phyloP scores from a whole-genome alignment of 1,140 invertebrate species.

The Zaprionus vittiger region DNA sequence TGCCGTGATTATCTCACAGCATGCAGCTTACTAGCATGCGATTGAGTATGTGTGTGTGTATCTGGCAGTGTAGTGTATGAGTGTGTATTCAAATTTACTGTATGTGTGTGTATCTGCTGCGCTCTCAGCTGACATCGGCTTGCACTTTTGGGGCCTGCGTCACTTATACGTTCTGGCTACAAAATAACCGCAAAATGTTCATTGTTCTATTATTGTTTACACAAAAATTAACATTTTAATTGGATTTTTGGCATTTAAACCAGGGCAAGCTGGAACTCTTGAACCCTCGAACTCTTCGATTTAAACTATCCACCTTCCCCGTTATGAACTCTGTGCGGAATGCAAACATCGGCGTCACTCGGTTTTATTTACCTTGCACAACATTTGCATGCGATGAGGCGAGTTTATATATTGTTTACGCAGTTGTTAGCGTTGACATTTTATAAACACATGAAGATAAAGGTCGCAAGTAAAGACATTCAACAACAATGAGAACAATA shows the following conservation, averaged over 20 bases:
- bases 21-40: slow-evolving; percentile 17
- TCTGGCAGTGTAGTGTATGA: neutral
- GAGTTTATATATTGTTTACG: slow-evolving; percentile 45
- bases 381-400: slow-evolving; percentile 23
- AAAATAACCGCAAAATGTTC: slow-evolving; percentile 46
- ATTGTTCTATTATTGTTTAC: slow-evolving; percentile 56
- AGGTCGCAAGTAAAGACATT: slow-evolving; percentile 10
- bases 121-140: slow-evolving; percentile 10
- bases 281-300: neutral
- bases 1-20: slow-evolving; percentile 46
- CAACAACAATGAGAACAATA: slow-evolving; percentile 5
- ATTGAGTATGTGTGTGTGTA: neutral
- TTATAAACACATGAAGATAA: slow-evolving; percentile 1
- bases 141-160: slow-evolving; percentile 28
- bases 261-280: neutral
- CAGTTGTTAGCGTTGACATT: slow-evolving; percentile 42
- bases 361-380: slow-evolving; percentile 33
- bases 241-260: slow-evolving; percentile 52
- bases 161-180: slow-evolving; percentile 4
- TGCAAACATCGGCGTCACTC: neutral
- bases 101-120: neutral
- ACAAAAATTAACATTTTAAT: slow-evolving; percentile 69
- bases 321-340: neutral
- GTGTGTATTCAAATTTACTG: neutral
- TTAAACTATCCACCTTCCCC: neutral